Percentiles rank a stretch among this genome's conserved stretches.
Conservation (phyloP, 2,888 invertebrate genomes). For the Andrena hattorfiana region DNA sequence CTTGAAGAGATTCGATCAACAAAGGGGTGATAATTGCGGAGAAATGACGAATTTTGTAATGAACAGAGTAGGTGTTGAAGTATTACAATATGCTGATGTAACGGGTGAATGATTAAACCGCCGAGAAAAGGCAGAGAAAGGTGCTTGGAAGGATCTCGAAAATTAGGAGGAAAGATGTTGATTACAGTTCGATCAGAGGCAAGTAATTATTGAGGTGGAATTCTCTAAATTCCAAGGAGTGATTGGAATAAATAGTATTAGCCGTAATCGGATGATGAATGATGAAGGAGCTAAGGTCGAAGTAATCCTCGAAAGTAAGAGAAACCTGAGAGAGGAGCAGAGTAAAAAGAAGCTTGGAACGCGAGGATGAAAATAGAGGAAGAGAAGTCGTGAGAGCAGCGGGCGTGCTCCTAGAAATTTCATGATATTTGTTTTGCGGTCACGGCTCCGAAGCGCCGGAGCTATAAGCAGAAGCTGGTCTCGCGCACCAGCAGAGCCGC, state of each 20-base stretch:
- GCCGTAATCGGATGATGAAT: neutral
- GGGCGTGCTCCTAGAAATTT: constrained; percentile 52
- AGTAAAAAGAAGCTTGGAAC: constrained; percentile 36
- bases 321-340: constrained; percentile 4
- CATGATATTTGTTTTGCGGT: constrained; percentile 73
- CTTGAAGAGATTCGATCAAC: neutral
- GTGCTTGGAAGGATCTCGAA: neutral
- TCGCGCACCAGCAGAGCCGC: constrained; percentile 31
- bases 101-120: neutral
- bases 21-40: neutral
- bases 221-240: neutral
- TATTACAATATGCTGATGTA: neutral
- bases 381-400: constrained; percentile 48
- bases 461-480: constrained; percentile 53
- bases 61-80: neutral
- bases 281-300: neutral
- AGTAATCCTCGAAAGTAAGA: constrained; percentile 1
- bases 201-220: neutral
- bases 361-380: constrained; percentile 48
- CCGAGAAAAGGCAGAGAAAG: neutral
- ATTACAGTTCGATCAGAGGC: no score
- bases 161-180: neutral
- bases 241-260: neutral
- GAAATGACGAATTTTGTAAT: neutral
- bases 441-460: constrained; percentile 51